These are phyloP conservation scores for Cosmia trapezina DNA, from an alignment of 2,888 invertebrate species.

Conservation along the genomic window DNA sequence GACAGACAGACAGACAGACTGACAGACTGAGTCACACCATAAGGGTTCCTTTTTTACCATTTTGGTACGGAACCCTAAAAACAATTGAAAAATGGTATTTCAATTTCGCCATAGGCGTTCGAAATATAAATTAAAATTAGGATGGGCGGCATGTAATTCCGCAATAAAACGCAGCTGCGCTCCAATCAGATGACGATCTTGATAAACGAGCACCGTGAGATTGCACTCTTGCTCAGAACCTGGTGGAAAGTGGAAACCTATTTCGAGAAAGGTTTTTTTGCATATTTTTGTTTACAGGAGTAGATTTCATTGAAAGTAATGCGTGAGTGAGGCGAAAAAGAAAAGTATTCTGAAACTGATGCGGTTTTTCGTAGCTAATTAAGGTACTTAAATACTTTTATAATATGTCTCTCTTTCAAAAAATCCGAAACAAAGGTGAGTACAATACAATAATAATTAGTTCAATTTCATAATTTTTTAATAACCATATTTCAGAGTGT, in stretches of 20 bases:
- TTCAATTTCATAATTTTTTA: background rate
- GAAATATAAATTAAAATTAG: constrained; percentile 87
- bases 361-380: too few relatives aligned
- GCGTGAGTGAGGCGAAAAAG: background rate
- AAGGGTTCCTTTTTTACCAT: too few relatives aligned
- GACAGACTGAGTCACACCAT: too few relatives aligned
- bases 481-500: too few relatives aligned
- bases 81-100: constrained; percentile 66
- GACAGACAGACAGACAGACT: too few relatives aligned
- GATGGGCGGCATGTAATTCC: constrained; percentile 82
- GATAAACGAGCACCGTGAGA: constrained; percentile 90
- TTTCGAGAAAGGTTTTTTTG: constrained; percentile 17
- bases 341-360: too few relatives aligned
- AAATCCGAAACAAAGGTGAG: too few relatives aligned
- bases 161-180: constrained; percentile 90
- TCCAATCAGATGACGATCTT: constrained; percentile 89
- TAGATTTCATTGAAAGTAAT: background rate
- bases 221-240: constrained; percentile 81
- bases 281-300: constrained; percentile 9
- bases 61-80: too few relatives aligned
- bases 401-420: too few relatives aligned
- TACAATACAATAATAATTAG: too few relatives aligned
- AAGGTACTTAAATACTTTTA: too few relatives aligned
- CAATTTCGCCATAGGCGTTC: constrained; percentile 76
- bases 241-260: constrained; percentile 44